Conservation (phyloP, 2,797 vertebrate genomes). For the Hemitrygon akajei region DNA sequence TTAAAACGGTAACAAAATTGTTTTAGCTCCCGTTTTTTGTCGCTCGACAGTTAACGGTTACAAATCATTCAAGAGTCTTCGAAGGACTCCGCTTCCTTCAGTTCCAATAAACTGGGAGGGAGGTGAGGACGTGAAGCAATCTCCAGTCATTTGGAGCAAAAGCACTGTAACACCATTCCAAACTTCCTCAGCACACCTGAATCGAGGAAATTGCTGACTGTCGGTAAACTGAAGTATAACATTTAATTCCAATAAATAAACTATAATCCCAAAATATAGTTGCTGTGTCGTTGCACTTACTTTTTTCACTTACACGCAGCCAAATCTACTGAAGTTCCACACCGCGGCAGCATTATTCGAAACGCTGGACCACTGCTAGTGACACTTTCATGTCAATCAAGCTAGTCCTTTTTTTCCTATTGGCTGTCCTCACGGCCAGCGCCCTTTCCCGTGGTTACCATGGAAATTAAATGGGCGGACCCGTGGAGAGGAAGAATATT, state of each 20-base stretch:
- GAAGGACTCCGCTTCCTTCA: not conserved
- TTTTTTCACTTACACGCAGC: not conserved
- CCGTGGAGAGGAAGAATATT: not conserved
- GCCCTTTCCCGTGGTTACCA: not conserved
- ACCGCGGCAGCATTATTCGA: too few species aligned
- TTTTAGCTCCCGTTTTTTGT: not conserved
- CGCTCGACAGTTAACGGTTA: not conserved
- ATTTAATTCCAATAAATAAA: not conserved
- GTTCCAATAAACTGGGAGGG: not conserved
- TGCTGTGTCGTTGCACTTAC: not conserved
- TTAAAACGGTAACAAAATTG: too few species aligned
- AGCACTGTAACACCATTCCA: not conserved
- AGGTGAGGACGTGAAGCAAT: not conserved
- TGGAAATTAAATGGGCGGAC: not conserved
- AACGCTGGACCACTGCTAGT: not conserved
- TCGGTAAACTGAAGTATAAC: not conserved
- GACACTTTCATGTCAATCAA: not conserved
- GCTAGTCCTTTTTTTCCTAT: not conserved
- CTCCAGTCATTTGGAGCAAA: not conserved
- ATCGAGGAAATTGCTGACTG: not conserved
- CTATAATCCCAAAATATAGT: not conserved
- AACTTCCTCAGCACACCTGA: not conserved
- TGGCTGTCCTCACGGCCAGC: not conserved
- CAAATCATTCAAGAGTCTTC: not conserved
- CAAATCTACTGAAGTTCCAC: not conserved